Evolutionary conservation across 2,797 vertebrate species (phyloP), one percentile per base, ranked within the genome.

Genomic region (Notolepis coatsorum): DNA sequence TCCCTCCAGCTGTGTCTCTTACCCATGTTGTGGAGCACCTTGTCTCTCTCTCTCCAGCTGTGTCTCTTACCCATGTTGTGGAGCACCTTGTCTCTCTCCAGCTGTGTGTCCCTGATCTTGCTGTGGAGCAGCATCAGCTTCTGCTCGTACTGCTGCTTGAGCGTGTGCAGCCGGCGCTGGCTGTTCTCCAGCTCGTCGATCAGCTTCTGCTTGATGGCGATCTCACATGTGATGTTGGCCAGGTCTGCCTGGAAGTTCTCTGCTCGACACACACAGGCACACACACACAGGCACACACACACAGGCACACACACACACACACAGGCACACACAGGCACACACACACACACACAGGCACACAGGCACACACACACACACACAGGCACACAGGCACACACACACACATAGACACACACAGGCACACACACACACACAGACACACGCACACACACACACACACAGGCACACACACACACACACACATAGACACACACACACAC

Each of bases 161-260:
- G 93, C 0, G 96, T 98, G 82, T 99, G 96, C 46, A 99, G 84
- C 15, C 97, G 93, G 57, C 95, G 87, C 85, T 99, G 97, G 86
- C 97, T 99, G 85, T 98, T 99, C 86, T 99, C 97, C 53, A 98
- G 89, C 77, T 99, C 97, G 63, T 99, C 97, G 17, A 98, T 98
- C 74, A 99, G 92, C 78, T 98, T 97, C 85, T 98, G 97, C 85
- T 99, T 99, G 85, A 98, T 99, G 69, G 96, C 97, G 81, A 99
- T 99, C 92, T 98, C 97, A 78, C 97, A 98, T 10, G 97, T 99
- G 84, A 99, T 98, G 80, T 97, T 98, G 79, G 97, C 96, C 85
- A 99, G 84, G 84, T 98, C 96, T 1, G 95, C 96, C 71, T 99
- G 96, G 74, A 95, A 94, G 76, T 94, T 94, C 39, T 96, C 97